Conservation (phyloP, 2,797 vertebrate genomes). For the Sternotherus odoratus region DNA sequence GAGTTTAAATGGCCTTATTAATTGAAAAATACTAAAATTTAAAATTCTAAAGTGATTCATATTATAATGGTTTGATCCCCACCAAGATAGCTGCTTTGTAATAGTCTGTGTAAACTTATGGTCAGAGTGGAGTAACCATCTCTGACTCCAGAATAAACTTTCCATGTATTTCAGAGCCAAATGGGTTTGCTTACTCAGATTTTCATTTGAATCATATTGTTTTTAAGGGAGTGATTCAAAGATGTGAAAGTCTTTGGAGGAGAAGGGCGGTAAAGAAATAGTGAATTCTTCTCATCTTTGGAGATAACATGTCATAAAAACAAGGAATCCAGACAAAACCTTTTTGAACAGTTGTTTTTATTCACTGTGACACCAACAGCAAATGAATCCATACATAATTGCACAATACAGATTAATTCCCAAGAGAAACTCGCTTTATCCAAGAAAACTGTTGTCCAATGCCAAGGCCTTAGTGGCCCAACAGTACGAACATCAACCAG, state of each 20-base stretch:
- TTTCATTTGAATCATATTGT: slow-evolving; percentile 70
- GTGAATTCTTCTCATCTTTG: slow-evolving; percentile 1
- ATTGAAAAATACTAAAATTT: slow-evolving; percentile 77
- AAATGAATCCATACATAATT: not conserved
- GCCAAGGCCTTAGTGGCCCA: not conserved
- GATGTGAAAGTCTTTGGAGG: slow-evolving; percentile 22
- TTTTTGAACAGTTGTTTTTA: slow-evolving; percentile 7
- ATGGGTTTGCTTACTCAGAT: slow-evolving; percentile 79
- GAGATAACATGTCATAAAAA: slow-evolving; percentile 19
- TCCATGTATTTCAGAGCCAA: slow-evolving; percentile 74
- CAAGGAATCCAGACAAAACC: not conserved
- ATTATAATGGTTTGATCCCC: slow-evolving; percentile 69
- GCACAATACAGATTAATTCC: not conserved
- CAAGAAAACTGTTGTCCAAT: slow-evolving; percentile 8
- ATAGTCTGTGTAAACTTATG: slow-evolving; percentile 77
- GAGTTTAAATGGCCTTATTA: slow-evolving; percentile 74
- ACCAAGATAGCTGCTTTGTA: slow-evolving; percentile 61
- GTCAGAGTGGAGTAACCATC: slow-evolving; percentile 60
- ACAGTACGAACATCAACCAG: not conserved
- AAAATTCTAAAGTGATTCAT: slow-evolving; percentile 66
- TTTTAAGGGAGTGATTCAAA: not conserved
- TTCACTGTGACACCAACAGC: slow-evolving; percentile 12
- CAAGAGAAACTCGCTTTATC: not conserved
- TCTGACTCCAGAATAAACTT: slow-evolving; percentile 76
- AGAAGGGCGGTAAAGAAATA: not conserved